These are phyloP conservation scores for Ianthella basta DNA, from an alignment of 37 sponge, comb jelly and placozoan species.

Conservation along the genomic window DNA sequence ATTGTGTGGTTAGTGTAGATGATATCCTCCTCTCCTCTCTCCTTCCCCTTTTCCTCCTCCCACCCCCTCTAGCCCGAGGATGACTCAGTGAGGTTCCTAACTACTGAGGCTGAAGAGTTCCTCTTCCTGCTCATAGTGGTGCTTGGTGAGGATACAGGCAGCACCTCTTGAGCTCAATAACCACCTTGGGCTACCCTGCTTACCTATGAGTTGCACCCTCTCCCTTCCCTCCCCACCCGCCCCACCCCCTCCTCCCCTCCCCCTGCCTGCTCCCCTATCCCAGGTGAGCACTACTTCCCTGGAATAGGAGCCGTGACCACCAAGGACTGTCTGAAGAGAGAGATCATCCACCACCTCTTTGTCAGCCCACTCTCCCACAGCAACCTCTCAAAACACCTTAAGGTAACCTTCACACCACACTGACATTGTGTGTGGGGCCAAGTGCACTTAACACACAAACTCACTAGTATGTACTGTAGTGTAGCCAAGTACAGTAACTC, in stretches of 20 bases:
- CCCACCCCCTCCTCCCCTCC: conserved; percentile 6
- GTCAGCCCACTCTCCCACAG: conserved; percentile 64
- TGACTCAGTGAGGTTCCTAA: conserved; percentile 67
- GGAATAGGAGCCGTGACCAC: conserved; percentile 66
- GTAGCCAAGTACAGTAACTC: too few species aligned
- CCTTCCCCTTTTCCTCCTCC: background rate
- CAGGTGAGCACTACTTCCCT: conserved; percentile 67
- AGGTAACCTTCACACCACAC: conserved; percentile 31
- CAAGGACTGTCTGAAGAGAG: conserved; percentile 47
- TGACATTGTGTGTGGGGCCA: background rate
- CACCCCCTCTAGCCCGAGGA: conserved; percentile 27
- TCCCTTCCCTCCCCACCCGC: background rate
- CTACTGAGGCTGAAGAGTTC: conserved; percentile 76
- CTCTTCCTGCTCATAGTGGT: conserved; percentile 70
- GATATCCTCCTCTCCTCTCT: too few species aligned
- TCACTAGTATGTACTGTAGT: too few species aligned
- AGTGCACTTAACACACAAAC: too few species aligned
- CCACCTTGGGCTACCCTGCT: background rate
- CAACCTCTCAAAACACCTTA: conserved; percentile 64
- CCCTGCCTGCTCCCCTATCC: background rate
- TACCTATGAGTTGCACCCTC: background rate
- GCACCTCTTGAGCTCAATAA: background rate
- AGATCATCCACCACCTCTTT: conserved; percentile 71
- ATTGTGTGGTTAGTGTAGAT: too few species aligned
- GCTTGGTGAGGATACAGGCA: conserved; percentile 48